phyloP scores from a whole-genome alignment of 1,140 invertebrate species.

The Neoseiulus cucumeris region DNA sequence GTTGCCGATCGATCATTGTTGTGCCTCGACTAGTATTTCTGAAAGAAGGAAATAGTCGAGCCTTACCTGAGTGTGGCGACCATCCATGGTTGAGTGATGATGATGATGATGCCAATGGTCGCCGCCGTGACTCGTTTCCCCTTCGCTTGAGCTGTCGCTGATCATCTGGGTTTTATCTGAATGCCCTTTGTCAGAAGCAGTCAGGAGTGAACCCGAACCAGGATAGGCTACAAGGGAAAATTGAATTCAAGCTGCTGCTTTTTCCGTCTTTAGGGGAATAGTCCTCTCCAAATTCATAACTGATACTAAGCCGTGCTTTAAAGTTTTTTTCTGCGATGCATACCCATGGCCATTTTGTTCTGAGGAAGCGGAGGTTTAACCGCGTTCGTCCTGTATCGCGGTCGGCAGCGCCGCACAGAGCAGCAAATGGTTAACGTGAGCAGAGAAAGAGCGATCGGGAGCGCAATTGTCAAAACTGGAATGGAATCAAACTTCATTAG shows the following conservation, averaged over 20 bases:
- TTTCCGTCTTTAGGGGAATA: too few species aligned
- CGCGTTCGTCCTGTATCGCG: not conserved
- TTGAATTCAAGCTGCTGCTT: too few species aligned
- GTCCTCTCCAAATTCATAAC: too few species aligned
- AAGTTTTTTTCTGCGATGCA: not conserved
- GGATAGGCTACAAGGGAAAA: not conserved
- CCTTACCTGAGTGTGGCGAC: constrained; percentile 4
- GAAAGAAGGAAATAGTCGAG: too few species aligned
- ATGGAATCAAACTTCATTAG: not conserved
- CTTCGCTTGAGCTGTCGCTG: constrained; percentile 3
- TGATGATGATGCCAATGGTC: not conserved
- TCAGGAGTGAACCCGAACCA: not conserved
- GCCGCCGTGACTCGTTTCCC: not conserved
- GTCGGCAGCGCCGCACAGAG: constrained; percentile 22
- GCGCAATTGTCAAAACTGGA: constrained; percentile 22
- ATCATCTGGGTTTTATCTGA: constrained; percentile 9
- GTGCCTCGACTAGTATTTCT: too few species aligned
- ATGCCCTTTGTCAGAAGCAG: not conserved
- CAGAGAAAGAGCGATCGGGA: constrained; percentile 22
- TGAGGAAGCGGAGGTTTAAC: not conserved
- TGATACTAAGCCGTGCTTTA: too few species aligned
- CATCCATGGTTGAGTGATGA: not conserved
- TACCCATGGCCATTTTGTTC: constrained; percentile 7
- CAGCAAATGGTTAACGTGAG: constrained; percentile 22
- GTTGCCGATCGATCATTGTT: too few species aligned